Evolutionary conservation across 2,113 vertebrate species (phyloP).

Genomic region (Poeciliopsis prolifica): DNA sequence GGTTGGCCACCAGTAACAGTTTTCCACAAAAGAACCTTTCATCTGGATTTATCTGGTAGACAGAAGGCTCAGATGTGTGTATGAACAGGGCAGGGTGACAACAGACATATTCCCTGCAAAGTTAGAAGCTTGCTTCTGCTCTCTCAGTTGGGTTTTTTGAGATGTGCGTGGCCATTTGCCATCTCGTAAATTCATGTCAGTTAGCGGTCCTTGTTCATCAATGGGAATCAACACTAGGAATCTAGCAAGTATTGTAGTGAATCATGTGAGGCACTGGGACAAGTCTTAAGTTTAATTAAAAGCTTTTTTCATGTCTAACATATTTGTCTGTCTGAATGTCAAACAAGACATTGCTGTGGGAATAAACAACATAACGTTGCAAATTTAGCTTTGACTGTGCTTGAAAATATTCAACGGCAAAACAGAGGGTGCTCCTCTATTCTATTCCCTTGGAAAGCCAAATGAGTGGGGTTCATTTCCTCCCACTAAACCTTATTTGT

Average conservation of each 20-base stretch:
- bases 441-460: constrained; percentile 64
- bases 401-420: constrained; percentile 23
- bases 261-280: constrained; percentile 6
- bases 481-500: constrained; percentile 44
- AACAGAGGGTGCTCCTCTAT: constrained; percentile 17
- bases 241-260: constrained; percentile 10
- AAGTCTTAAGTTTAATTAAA: constrained; percentile 23
- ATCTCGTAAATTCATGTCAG: constrained; percentile 39
- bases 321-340: constrained; percentile 13
- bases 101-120: constrained; percentile 19
- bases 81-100: not conserved
- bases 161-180: constrained; percentile 16
- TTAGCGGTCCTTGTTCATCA: constrained; percentile 38
- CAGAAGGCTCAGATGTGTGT: constrained; percentile 21
- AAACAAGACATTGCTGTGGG: constrained; percentile 5
- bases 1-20: constrained; percentile 16
- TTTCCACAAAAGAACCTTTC: constrained; percentile 14
- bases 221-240: not conserved
- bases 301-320: constrained; percentile 7
- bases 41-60: constrained; percentile 14
- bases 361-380: not conserved
- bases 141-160: constrained; percentile 17
- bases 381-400: constrained; percentile 27
- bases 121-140: constrained; percentile 12
- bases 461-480: constrained; percentile 54